Evolutionary conservation across 30 jellyfish, hydroid and myxozoan species (phyloP), one percentile per base, ranked within the genome.

Genomic region (Hydra vulgaris): DNA sequence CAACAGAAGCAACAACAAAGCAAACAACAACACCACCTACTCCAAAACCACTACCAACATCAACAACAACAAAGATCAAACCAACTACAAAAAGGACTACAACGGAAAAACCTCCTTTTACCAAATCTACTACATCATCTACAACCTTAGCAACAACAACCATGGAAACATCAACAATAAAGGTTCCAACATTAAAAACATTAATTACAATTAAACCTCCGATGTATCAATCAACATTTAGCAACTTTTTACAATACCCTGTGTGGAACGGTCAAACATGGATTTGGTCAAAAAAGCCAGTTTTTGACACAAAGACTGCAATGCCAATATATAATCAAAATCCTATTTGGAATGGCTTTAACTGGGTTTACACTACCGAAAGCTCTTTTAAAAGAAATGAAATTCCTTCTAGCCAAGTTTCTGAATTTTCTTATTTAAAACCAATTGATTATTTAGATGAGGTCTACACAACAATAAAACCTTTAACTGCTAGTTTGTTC

Each of bases 261-360:
- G 17, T 78, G 18, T 78, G 85, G 85, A 53, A 78, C 53, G 85
- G 85, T 53, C 1, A 53, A 21, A 26, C 26, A 78, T 78, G 85
- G 85, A 23, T 78, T 15, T 78, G 85, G 85, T 12, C 54, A 78
- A 68, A 68, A 68, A 68, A 23, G 27, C 27, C 75, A 3, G 5
- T 40, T 5, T 40, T 12, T 12, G 61, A 12, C 61, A 40, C 61
- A 40, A 40, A 40, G 12, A 40, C 61, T 3, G 61, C 8, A 40
- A 40, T 40, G 61, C 75, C 75, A 3, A n/a, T 23, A 68, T 4
- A 3, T n/a, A 23, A n/a, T 15, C 75, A 68, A 68, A n/a, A 68
- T 15, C 75, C 75, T n/a, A 68, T 5, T n/a, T 68, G 75, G 75
- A 68, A 68, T 68, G 75, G 75, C 8, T 20, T 3, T 68, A 68